These are phyloP conservation scores for Drosophila teissieri DNA, from an alignment of 1,140 invertebrate genomes.

Conservation along the genomic window DNA sequence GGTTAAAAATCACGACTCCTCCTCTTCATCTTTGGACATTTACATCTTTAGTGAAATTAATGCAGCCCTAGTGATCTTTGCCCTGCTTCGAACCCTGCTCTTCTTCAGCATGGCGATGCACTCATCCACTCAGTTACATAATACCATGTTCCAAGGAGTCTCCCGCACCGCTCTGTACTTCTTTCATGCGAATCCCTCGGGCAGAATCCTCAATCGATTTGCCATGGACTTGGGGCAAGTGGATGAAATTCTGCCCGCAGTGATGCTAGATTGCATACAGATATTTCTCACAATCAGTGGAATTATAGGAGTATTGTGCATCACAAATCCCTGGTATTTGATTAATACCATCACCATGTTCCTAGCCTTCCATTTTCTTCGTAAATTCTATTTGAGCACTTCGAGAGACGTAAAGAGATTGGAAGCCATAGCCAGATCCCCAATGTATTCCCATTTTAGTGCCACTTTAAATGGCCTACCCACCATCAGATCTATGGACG, in stretches of 20 bases:
- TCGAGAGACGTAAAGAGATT: slow-evolving; percentile 94
- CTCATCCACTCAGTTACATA: slow-evolving; percentile 57
- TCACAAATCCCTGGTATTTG: slow-evolving; percentile 90
- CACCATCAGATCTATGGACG: slow-evolving; percentile 89
- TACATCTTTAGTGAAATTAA: slow-evolving; percentile 66
- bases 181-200: slow-evolving; percentile 91
- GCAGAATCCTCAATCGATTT: slow-evolving; percentile 90
- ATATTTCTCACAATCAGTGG: slow-evolving; percentile 88
- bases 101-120: slow-evolving; percentile 63
- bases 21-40: slow-evolving; percentile 49
- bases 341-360: slow-evolving; percentile 89
- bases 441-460: slow-evolving; percentile 91
- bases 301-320: slow-evolving; percentile 88
- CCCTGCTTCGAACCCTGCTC: slow-evolving; percentile 50
- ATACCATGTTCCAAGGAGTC: slow-evolving; percentile 63
- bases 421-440: slow-evolving; percentile 90
- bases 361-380: slow-evolving; percentile 89
- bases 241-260: slow-evolving; percentile 93
- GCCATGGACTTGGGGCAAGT: slow-evolving; percentile 91
- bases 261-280: slow-evolving; percentile 91
- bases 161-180: slow-evolving; percentile 89
- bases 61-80: slow-evolving; percentile 62
- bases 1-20: slow-evolving; percentile 46
- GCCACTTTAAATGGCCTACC: slow-evolving; percentile 90
- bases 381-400: slow-evolving; percentile 92